These are phyloP conservation scores for Leptodirus hochenwartii DNA, from an alignment of 2,888 invertebrate species.

Conservation along the genomic window DNA sequence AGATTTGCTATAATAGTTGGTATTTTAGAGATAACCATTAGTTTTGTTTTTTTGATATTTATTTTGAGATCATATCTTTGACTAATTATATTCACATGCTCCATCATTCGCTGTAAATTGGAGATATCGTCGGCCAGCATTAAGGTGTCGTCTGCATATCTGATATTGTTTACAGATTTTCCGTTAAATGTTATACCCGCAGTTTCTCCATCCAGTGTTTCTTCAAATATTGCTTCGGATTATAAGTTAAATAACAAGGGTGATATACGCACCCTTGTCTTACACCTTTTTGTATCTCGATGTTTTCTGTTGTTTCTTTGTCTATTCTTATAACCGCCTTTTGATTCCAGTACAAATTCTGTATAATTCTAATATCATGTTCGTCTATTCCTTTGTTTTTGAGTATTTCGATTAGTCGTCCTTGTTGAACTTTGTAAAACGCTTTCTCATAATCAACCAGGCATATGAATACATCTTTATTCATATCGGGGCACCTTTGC, in stretches of 20 bases:
- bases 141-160: slow-evolving; percentile 3
- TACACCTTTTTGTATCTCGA: slow-evolving; percentile 1
- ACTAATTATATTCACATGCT: too few relatives aligned
- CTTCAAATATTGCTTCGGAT: slow-evolving; percentile 2
- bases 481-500: slow-evolving; percentile 10
- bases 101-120: slow-evolving; percentile 2
- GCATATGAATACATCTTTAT: slow-evolving; percentile 7
- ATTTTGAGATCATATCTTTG: too few relatives aligned
- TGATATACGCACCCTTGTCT: slow-evolving; percentile 2
- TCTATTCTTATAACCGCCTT: slow-evolving; percentile 6
- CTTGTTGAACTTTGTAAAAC: slow-evolving; percentile 12
- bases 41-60: too few relatives aligned
- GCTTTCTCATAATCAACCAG: slow-evolving; percentile 11
- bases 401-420: slow-evolving; percentile 8
- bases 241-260: slow-evolving; percentile 6
- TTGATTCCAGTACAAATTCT: slow-evolving; percentile 9
- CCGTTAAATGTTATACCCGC: too few relatives aligned
- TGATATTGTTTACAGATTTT: slow-evolving; percentile 4
- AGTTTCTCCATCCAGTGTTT: too few relatives aligned
- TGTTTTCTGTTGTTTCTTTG: not conserved
- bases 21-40: too few relatives aligned
- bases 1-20: too few relatives aligned
- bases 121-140: slow-evolving; percentile 2
- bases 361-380: slow-evolving; percentile 6
- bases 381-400: slow-evolving; percentile 2